Evolutionary conservation across 2,113 vertebrate genomes (phyloP).

Genomic region (Gadus macrocephalus): DNA sequence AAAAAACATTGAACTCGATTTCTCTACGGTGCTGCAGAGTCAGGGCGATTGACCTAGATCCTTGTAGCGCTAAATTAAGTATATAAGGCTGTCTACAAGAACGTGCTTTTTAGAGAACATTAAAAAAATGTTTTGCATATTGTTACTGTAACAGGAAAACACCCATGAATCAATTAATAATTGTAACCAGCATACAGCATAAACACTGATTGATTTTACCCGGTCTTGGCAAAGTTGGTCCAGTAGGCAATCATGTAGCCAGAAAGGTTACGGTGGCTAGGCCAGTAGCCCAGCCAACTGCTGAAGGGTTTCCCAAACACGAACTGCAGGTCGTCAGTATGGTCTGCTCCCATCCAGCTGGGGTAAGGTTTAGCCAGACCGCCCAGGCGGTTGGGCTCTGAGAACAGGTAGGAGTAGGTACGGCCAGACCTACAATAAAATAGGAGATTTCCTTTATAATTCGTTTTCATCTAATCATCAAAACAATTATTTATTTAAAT

Average conservation of each 20-base stretch:
- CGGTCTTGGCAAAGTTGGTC: constrained; percentile 93
- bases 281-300: constrained; percentile 75
- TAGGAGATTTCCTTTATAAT: background rate
- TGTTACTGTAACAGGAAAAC: too few relatives aligned
- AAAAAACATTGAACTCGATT: too few relatives aligned
- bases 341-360: constrained; percentile 89
- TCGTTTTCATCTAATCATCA: background rate
- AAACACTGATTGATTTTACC: constrained; percentile 65
- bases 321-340: constrained; percentile 86
- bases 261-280: constrained; percentile 78
- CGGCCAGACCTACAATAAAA: constrained; percentile 66
- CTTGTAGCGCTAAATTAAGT: too few relatives aligned
- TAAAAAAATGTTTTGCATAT: too few relatives aligned
- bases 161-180: too few relatives aligned
- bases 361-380: constrained; percentile 65
- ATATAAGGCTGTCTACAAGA: too few relatives aligned
- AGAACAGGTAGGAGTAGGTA: constrained; percentile 87
- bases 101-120: too few relatives aligned
- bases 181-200: too few relatives aligned
- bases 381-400: constrained; percentile 77
- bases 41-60: too few relatives aligned
- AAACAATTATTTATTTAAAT: background rate
- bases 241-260: constrained; percentile 86
- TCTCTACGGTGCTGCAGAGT: too few relatives aligned
- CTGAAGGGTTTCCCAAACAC: constrained; percentile 89